Conservation (phyloP, 2,113 vertebrate species). For the Colius striatus region DNA sequence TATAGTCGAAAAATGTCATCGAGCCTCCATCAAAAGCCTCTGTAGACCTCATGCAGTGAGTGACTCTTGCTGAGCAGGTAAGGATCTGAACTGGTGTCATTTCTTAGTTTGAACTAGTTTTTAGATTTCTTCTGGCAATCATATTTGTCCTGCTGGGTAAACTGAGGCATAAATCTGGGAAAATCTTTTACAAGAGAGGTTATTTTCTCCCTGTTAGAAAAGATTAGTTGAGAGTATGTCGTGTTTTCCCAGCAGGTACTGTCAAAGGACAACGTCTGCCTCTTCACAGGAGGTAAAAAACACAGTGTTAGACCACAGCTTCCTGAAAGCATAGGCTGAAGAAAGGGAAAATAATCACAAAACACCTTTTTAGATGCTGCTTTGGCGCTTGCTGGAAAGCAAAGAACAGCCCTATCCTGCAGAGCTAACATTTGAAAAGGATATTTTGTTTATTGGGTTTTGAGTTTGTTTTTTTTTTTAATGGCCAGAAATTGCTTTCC, state of each 20-base stretch:
- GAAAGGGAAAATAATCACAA: background rate
- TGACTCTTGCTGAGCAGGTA: background rate
- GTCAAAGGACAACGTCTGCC: background rate
- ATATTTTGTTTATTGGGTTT: background rate
- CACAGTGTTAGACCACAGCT: background rate
- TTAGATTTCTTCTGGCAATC: background rate
- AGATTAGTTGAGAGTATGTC: background rate
- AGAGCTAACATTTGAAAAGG: background rate
- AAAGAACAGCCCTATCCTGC: background rate
- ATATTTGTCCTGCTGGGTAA: slow-evolving; percentile 1
- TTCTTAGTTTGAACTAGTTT: background rate
- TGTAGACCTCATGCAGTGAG: background rate
- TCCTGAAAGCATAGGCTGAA: background rate
- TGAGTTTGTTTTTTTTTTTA: background rate
- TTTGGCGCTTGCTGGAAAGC: background rate
- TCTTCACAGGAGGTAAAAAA: background rate
- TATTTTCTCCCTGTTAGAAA: slow-evolving; percentile 4
- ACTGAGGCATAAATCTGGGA: slow-evolving; percentile 31
- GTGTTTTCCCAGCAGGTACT: background rate
- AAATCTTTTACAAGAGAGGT: background rate
- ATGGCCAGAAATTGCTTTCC: background rate
- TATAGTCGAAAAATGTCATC: background rate
- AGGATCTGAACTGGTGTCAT: background rate
- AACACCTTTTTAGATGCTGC: background rate
- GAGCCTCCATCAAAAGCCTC: background rate